A percentile compares a stretch with the other conserved stretches of the same genome.
Conservation (phyloP, 2,888 invertebrate genomes). For the Seira sanloemensis region DNA sequence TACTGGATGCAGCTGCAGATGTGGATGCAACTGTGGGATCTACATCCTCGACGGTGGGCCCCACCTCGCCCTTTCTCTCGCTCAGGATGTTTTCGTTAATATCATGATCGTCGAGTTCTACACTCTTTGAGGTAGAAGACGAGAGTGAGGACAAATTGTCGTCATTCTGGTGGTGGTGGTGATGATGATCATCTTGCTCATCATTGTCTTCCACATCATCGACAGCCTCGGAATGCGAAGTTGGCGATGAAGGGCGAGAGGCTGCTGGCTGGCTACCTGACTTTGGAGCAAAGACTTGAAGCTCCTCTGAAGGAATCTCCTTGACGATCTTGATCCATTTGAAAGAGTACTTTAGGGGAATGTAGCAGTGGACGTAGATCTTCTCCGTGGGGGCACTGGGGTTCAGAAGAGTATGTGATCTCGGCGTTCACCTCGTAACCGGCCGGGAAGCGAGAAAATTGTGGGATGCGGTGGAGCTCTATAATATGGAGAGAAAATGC, state of each 20-base stretch:
- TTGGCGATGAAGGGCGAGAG: slow-evolving; percentile 19
- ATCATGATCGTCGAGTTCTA: slow-evolving; percentile 55
- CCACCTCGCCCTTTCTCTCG: slow-evolving; percentile 60
- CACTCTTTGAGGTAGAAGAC: slow-evolving; percentile 43
- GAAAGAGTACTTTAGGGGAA: slow-evolving; percentile 68
- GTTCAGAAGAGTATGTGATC: slow-evolving; percentile 65
- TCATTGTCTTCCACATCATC: not conserved
- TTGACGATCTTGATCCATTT: slow-evolving; percentile 70
- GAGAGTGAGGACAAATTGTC: slow-evolving; percentile 7
- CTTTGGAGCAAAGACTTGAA: slow-evolving; percentile 45
- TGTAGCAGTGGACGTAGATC: slow-evolving; percentile 67
- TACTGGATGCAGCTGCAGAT: slow-evolving; percentile 33
- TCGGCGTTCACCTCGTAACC: slow-evolving; percentile 70
- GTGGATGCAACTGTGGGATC: slow-evolving; percentile 50
- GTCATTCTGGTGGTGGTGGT: slow-evolving; percentile 26
- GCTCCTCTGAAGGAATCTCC: slow-evolving; percentile 59
- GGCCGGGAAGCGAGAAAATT: slow-evolving; percentile 66
- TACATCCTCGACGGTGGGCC: slow-evolving; percentile 44
- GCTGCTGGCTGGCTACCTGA: slow-evolving; percentile 5
- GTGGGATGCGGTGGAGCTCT: slow-evolving; percentile 68
- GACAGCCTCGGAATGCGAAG: not conserved
- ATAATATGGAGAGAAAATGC: slow-evolving; percentile 11
- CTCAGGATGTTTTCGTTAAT: slow-evolving; percentile 59
- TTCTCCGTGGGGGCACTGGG: slow-evolving; percentile 51
- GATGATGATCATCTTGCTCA: not conserved